Conservation (phyloP, 2,113 vertebrate genomes). For the Mustela lutreola region DNA sequence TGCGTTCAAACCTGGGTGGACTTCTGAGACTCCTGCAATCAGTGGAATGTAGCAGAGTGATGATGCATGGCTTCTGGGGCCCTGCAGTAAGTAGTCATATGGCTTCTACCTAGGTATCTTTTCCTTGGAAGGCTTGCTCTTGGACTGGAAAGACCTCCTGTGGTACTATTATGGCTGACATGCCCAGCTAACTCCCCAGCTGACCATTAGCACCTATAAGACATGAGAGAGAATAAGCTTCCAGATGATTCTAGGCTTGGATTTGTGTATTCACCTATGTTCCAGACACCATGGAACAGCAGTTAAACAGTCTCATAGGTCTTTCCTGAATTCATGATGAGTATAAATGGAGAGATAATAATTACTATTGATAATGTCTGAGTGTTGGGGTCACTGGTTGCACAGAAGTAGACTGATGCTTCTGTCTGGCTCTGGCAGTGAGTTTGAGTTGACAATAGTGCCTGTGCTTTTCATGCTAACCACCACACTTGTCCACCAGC, state of each 20-base stretch:
- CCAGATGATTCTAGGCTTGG: not conserved
- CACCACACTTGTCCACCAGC: rapidly evolving
- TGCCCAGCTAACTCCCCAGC: rapidly evolving
- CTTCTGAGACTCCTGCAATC: not conserved
- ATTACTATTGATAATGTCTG: not conserved
- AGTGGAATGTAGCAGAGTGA: not conserved
- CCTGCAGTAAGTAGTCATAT: rapidly evolving
- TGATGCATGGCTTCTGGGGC: not conserved
- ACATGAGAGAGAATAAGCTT: not conserved
- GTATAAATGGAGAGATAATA: not conserved
- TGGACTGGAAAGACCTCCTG: rapidly evolving
- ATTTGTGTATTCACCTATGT: not conserved
- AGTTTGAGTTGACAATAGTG: not conserved
- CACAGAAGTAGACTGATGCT: rapidly evolving
- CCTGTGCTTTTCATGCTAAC: not conserved
- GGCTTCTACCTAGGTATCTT: not conserved
- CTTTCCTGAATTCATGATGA: not conserved
- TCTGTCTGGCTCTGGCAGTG: not conserved
- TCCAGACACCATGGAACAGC: not conserved
- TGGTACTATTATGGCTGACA: not conserved
- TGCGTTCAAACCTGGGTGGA: not conserved
- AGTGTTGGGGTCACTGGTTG: not conserved
- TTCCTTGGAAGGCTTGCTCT: not conserved
- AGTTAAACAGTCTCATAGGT: rapidly evolving
- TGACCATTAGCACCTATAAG: not conserved